Evolutionary conservation across 2,797 vertebrate genomes (phyloP), one percentile per base, ranked within the genome.

Genomic region (Helostoma temminkii): DNA sequence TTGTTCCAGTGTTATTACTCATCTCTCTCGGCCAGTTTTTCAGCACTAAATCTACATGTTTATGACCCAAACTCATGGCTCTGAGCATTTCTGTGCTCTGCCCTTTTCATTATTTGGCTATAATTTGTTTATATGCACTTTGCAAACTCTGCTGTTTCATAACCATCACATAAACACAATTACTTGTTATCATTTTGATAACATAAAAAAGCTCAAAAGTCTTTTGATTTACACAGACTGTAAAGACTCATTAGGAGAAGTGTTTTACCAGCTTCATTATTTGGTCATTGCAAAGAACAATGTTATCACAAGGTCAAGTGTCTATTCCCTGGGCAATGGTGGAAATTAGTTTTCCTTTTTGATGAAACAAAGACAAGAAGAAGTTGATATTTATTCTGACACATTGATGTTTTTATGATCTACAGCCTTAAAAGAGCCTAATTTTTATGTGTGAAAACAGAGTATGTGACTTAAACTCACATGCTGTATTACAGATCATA

Each of bases 221-320:
- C 32, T 30, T 48, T 36, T 52, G 60, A 65, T 28, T 58, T 19
- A 8, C 47, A 34, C 28, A 24, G n/a, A 11, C 19, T n/a, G 42
- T 15, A 24, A 53, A 16, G 47, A 48, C 61, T 73, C 62, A 36
- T 60, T 73, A 60, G 53, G n/a, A 36, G 37, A 49, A 19, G n/a
- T 45, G 52, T 42, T 56, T 71, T 63, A 21, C 21, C 39, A n/a
- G 15, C 47, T 54, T 66, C 32, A 59, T 73, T 53, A 47, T 24
- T 10, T 3, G 14, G 24, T 42, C 12, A 48, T 52, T 61, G 34
- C 26, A 66, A 42, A 55, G 56, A 66, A 48, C 10, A 55, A 49
- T 45, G 34, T 24, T 39, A 54, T 60, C 55, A 55, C 12, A 41
- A 19, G 14, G 52, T 54, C 9, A 36, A 24, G 24, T 24, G 5